These are phyloP conservation scores for Carapus acus DNA, from an alignment of 2,797 vertebrate species.

Conservation along the genomic window DNA sequence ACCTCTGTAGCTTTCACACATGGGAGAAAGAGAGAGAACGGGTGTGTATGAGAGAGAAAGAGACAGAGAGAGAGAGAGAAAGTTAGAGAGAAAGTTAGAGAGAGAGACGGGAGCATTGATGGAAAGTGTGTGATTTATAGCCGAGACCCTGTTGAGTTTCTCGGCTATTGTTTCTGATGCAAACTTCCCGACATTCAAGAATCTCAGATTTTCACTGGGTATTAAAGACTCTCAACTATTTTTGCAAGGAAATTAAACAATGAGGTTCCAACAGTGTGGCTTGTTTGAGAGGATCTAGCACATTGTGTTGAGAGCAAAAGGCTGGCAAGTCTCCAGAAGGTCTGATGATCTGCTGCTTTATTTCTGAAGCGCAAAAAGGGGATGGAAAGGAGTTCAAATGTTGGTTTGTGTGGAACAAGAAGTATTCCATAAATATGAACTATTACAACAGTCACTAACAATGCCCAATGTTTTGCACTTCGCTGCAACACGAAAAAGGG, in stretches of 20 bases:
- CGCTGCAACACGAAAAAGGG: no score
- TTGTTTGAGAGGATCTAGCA: constrained; percentile 40
- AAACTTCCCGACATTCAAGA: constrained; percentile 61
- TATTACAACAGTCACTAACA: no score
- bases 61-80: neutral
- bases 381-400: no score
- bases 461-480: no score
- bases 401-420: no score
- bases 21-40: constrained; percentile 1
- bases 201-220: constrained; percentile 41
- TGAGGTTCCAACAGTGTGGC: constrained; percentile 56
- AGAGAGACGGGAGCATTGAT: neutral
- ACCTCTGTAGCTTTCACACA: no score
- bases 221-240: constrained; percentile 51
- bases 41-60: constrained; percentile 7
- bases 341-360: constrained; percentile 45
- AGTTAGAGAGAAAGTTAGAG: neutral
- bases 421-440: no score
- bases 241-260: constrained; percentile 66
- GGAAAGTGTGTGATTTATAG: constrained; percentile 37
- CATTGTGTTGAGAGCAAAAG: constrained; percentile 59
- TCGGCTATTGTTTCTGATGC: constrained; percentile 52
- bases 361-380: neutral
- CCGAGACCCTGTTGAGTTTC: constrained; percentile 15
- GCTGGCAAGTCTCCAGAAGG: constrained; percentile 47